These are phyloP conservation scores for Clostera curtula DNA, from an alignment of 2,888 invertebrate genomes.

Conservation along the genomic window DNA sequence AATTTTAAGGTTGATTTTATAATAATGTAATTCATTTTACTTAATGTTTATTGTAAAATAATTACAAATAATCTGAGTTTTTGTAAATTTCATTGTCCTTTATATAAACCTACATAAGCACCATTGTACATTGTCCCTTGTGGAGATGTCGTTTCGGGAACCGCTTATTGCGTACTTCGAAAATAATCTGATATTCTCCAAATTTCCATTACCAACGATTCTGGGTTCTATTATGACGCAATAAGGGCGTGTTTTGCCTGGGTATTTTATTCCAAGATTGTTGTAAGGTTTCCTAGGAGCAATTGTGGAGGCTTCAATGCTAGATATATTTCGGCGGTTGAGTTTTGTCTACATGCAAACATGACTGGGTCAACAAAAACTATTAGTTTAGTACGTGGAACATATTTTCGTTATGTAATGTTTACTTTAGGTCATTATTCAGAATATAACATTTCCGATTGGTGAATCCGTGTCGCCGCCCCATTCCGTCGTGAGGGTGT, in stretches of 20 bases:
- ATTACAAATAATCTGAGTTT: too few relatives aligned
- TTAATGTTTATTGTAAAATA: too few relatives aligned
- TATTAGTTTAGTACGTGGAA: conserved; percentile 2
- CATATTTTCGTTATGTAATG: too few relatives aligned
- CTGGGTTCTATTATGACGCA: conserved; percentile 24
- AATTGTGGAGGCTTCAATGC: conserved; percentile 37
- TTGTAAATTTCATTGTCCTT: too few relatives aligned
- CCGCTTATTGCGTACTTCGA: conserved; percentile 29
- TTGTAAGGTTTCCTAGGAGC: conserved; percentile 52
- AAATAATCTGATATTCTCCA: conserved; percentile 31
- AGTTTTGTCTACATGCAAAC: conserved; percentile 21
- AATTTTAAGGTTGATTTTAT: too few relatives aligned
- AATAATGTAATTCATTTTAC: too few relatives aligned
- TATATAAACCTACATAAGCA: too few relatives aligned
- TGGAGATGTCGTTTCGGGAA: not conserved
- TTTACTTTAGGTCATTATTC: not conserved
- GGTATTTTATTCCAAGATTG: conserved; percentile 22
- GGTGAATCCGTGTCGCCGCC: too few relatives aligned
- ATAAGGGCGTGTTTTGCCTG: conserved; percentile 32
- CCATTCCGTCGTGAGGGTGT: too few relatives aligned
- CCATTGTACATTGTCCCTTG: too few relatives aligned
- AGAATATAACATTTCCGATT: not conserved
- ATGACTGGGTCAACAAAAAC: conserved; percentile 10
- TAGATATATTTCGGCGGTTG: conserved; percentile 6
- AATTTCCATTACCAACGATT: conserved; percentile 26